These are phyloP conservation scores for Metellina segmentata DNA, from an alignment of 2,888 invertebrate species.

Conservation along the genomic window DNA sequence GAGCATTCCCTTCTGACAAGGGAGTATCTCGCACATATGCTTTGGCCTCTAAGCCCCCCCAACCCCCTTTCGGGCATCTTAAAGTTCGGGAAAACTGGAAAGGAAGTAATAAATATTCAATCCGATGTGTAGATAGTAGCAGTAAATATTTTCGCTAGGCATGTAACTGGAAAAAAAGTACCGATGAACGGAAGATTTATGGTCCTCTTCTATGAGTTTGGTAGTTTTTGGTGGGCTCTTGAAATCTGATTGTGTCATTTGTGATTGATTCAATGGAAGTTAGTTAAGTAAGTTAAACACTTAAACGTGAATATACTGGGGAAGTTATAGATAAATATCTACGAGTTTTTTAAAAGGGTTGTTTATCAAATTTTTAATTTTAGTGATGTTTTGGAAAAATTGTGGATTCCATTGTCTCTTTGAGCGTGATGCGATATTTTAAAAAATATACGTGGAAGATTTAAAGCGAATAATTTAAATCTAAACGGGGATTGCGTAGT, in stretches of 20 bases:
- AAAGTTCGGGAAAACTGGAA: conserved; percentile 9
- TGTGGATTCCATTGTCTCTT: not conserved
- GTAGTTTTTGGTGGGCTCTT: not conserved
- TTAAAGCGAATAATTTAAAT: too few relatives aligned
- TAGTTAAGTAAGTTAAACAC: too few relatives aligned
- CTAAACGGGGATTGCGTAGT: too few relatives aligned
- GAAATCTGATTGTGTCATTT: not conserved
- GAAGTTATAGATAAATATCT: not conserved
- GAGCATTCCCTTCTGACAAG: conserved; percentile 63
- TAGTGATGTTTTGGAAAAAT: not conserved
- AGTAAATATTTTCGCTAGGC: not conserved
- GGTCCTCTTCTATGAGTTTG: not conserved
- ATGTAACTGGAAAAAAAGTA: not conserved
- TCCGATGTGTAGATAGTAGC: not conserved
- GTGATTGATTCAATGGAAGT: not conserved
- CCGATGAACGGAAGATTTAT: not conserved
- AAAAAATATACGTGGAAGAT: too few relatives aligned
- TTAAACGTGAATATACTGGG: too few relatives aligned
- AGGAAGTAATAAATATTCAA: conserved; percentile 65
- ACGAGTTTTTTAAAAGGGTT: not conserved
- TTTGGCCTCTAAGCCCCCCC: not conserved
- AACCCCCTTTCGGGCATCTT: conserved; percentile 9
- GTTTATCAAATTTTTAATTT: not conserved
- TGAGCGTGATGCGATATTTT: not conserved
- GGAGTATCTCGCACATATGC: conserved; percentile 8